phyloP scores from a whole-genome alignment of 2,113 vertebrate species.

The Melospiza melodia region DNA sequence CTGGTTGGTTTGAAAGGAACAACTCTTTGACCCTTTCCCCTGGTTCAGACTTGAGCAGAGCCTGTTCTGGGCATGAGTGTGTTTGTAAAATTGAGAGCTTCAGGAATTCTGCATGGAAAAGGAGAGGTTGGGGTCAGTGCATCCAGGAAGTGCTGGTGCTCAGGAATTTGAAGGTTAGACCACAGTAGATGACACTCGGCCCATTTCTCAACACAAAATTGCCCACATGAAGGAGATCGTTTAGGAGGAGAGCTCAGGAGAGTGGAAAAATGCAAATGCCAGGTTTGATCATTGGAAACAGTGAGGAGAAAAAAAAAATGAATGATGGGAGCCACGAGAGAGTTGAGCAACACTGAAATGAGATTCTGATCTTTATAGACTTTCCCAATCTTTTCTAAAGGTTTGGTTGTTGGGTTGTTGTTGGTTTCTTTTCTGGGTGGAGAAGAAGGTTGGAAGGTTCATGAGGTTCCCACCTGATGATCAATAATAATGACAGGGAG shows the following conservation, averaged over 20 bases:
- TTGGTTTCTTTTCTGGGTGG: background rate
- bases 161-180: background rate
- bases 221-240: background rate
- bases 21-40: background rate
- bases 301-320: background rate
- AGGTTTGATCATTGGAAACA: background rate
- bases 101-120: background rate
- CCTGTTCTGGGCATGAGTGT: background rate
- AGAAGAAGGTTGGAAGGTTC: background rate
- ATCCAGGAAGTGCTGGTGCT: background rate
- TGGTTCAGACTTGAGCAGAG: background rate
- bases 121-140: background rate
- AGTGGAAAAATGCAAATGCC: background rate
- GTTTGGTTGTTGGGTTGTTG: background rate
- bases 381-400: slow-evolving; percentile 6
- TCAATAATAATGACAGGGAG: background rate
- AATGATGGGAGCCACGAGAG: background rate
- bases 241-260: background rate
- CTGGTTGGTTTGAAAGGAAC: background rate
- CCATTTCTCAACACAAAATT: background rate
- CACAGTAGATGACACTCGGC: accelerated
- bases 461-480: background rate
- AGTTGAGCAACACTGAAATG: background rate
- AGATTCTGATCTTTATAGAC: slow-evolving; percentile 33
- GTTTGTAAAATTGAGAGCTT: background rate